These are phyloP conservation scores for Brachionus koreanus DNA, from an alignment of 1,140 invertebrate species.

Conservation along the genomic window DNA sequence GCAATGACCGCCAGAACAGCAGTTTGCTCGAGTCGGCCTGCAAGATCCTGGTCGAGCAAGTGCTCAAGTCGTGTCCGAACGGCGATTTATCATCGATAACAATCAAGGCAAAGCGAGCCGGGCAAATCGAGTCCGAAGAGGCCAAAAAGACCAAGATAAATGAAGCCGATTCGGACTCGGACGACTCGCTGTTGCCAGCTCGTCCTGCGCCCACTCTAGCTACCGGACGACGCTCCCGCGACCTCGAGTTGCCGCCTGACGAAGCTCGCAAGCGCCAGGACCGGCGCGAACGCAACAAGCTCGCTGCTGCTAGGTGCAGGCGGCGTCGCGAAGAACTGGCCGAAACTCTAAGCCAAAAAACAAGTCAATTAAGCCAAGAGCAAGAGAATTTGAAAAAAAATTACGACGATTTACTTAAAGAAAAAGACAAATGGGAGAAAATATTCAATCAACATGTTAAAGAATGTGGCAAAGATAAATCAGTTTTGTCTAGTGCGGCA, in stretches of 20 bases:
- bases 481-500: not conserved
- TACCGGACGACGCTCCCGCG: slow-evolving; percentile 15
- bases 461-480: not conserved
- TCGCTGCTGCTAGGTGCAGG: slow-evolving; percentile 25
- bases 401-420: not conserved
- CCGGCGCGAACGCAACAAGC: slow-evolving; percentile 40
- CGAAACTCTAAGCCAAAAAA: not conserved
- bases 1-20: not conserved
- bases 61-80: slow-evolving; percentile 2
- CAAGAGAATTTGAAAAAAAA: slow-evolving; percentile 9
- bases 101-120: not conserved
- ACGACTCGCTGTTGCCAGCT: not conserved
- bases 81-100: not conserved
- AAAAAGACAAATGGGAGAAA: not conserved
- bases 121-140: not conserved
- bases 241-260: slow-evolving; percentile 30
- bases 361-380: not conserved
- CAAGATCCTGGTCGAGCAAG: slow-evolving; percentile 4
- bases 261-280: slow-evolving; percentile 19
- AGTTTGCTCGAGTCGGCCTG: slow-evolving; percentile 8
- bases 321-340: not conserved
- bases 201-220: slow-evolving; percentile 35
- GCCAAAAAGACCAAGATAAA: not conserved
- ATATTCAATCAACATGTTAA: not conserved
- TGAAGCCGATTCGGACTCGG: not conserved